Evolutionary conservation across 2,888 invertebrate species (phyloP).

Genomic region (Drosophila acutilabella): DNA sequence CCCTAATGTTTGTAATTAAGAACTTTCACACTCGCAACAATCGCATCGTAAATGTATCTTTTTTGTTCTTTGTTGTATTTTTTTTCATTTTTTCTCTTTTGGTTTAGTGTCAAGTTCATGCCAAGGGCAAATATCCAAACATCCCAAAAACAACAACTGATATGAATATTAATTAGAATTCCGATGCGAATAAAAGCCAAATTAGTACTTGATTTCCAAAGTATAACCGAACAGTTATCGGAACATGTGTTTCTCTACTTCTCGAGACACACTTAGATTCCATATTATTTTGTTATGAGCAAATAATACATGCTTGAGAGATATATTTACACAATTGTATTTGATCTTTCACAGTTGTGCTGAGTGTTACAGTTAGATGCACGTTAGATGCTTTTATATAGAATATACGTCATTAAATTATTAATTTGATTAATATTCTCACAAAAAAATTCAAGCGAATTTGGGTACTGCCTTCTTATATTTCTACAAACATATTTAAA

Average conservation of each 20-base stretch:
- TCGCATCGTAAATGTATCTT: constrained; percentile 78
- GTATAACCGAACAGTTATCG: constrained; percentile 2
- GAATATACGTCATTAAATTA: constrained; percentile 49
- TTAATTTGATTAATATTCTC: constrained; percentile 36
- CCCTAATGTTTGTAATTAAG: constrained; percentile 84
- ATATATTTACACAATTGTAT: constrained; percentile 69
- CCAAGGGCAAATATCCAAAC: constrained; percentile 62
- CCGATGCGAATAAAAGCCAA: constrained; percentile 35
- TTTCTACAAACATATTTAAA: too few relatives aligned
- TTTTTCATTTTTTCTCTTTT: constrained; percentile 17
- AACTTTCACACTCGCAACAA: constrained; percentile 85
- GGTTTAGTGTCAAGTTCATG: constrained; percentile 78
- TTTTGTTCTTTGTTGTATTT: constrained; percentile 2
- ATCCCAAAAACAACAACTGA: constrained; percentile 15
- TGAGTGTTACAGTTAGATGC: constrained; percentile 25
- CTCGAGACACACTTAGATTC: constrained; percentile 33
- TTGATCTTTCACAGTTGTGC: constrained; percentile 45
- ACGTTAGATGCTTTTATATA: background rate
- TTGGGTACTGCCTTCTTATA: too few relatives aligned
- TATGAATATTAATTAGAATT: constrained; percentile 68
- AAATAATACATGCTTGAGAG: constrained; percentile 12
- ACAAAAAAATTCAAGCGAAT: background rate
- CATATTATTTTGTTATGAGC: constrained; percentile 31
- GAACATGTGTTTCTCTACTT: constrained; percentile 46
- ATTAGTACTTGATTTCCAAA: constrained; percentile 2